These are phyloP conservation scores for Telmatherina bonti DNA, from an alignment of 2,797 vertebrate genomes.

Conservation along the genomic window DNA sequence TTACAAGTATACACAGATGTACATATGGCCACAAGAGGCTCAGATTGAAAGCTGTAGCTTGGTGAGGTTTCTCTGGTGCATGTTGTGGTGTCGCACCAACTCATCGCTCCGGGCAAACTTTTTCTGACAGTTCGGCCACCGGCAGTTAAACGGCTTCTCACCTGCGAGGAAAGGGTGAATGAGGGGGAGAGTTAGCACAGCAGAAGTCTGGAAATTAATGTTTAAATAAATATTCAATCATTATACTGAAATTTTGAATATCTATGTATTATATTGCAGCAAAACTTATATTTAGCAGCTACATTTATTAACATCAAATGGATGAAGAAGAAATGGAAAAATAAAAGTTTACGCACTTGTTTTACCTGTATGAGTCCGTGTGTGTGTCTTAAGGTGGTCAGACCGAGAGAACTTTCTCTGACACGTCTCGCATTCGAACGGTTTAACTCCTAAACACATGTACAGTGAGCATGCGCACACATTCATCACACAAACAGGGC, in stretches of 20 bases:
- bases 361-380: conserved; percentile 99
- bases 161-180: conserved; percentile 77
- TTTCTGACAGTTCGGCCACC: conserved; percentile 99
- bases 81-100: conserved; percentile 98
- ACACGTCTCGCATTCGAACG: conserved; percentile 99
- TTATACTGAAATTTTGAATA: not conserved
- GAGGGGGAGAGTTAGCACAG: conserved; percentile 6
- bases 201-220: conserved; percentile 15
- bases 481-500: conserved; percentile 56
- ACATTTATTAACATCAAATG: conserved; percentile 37
- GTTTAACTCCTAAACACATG: conserved; percentile 92
- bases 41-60: conserved; percentile 96
- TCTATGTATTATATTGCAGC: not conserved
- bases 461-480: conserved; percentile 69
- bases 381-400: conserved; percentile 99
- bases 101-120: conserved; percentile 98
- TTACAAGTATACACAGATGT: conserved; percentile 24
- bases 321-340: conserved; percentile 91
- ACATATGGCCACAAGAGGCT: conserved; percentile 44
- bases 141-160: conserved; percentile 98
- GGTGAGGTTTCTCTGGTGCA: conserved; percentile 99
- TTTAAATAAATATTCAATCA: conserved; percentile 26
- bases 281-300: not conserved
- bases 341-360: conserved; percentile 99
- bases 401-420: conserved; percentile 99